Evolutionary conservation across 30 jellyfish, hydroid and myxozoan species (phyloP).

Genomic region (Hydra vulgaris): DNA sequence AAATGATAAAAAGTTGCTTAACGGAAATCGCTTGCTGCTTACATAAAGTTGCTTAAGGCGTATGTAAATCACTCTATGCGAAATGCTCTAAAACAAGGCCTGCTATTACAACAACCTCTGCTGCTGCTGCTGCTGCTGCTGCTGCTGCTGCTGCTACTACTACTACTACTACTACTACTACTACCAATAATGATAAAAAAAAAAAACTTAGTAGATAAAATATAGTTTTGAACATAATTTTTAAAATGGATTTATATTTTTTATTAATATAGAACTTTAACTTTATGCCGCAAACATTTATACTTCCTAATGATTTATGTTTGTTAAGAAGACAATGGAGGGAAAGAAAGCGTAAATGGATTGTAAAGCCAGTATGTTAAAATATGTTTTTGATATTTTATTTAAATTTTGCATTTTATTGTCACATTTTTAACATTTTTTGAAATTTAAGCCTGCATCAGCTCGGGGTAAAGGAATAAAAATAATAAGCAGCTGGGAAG

Average conservation of each 20-base stretch:
- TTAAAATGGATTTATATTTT: not conserved
- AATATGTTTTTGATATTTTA: not conserved
- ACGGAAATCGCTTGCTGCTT: too few relatives aligned
- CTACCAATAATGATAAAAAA: too few relatives aligned
- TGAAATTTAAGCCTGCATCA: slow-evolving; percentile 37
- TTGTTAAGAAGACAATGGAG: slow-evolving; percentile 31
- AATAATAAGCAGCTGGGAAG: slow-evolving; percentile 40
- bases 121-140: too few relatives aligned
- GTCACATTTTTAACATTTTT: not conserved
- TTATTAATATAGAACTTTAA: slow-evolving; percentile 14
- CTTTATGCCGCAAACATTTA: slow-evolving; percentile 35
- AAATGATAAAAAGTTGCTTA: too few relatives aligned
- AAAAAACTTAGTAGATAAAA: too few relatives aligned
- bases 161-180: too few relatives aligned
- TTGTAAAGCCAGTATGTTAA: slow-evolving; percentile 31
- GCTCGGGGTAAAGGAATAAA: slow-evolving; percentile 47
- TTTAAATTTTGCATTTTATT: not conserved
- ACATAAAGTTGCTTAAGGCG: too few relatives aligned
- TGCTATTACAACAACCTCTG: too few relatives aligned
- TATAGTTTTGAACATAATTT: too few relatives aligned
- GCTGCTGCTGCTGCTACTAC: too few relatives aligned
- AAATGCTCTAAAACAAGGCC: too few relatives aligned
- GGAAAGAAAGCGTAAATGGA: slow-evolving; percentile 27
- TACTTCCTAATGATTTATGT: slow-evolving; percentile 31
- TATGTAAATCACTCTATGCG: too few relatives aligned